A percentile compares a stretch with the other conserved stretches of the same genome.
Evolutionary conservation across 2,888 invertebrate species (phyloP).

Genomic region (Agriopis marginaria): DNA sequence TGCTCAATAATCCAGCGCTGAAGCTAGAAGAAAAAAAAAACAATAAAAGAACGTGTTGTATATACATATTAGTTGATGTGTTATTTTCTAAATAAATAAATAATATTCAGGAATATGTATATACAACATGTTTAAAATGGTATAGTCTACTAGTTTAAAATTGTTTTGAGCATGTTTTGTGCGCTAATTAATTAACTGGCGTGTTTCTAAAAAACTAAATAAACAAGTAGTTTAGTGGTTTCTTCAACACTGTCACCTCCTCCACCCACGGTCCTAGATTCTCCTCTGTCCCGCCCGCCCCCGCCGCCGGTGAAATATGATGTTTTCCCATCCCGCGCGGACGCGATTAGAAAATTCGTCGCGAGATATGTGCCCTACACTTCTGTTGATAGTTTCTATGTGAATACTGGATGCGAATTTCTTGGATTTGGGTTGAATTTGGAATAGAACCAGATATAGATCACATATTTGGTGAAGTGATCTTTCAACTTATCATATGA

Average conservation of each 20-base stretch:
- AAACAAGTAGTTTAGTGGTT: too few relatives aligned
- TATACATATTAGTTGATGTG: too few relatives aligned
- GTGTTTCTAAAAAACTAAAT: too few relatives aligned
- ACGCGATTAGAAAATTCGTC: constrained; percentile 85
- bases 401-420: constrained; percentile 50
- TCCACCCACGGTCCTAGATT: constrained; percentile 20
- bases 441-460: constrained; percentile 23
- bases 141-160: too few relatives aligned
- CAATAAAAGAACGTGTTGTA: too few relatives aligned
- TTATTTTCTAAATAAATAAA: too few relatives aligned
- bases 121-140: too few relatives aligned
- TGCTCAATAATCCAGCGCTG: too few relatives aligned
- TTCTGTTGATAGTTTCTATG: constrained; percentile 67
- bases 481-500: constrained; percentile 12
- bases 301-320: constrained; percentile 82
- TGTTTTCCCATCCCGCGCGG: constrained; percentile 82
- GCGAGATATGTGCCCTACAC: constrained; percentile 60
- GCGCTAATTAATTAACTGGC: too few relatives aligned
- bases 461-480: constrained; percentile 12
- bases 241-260: neutral
- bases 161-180: too few relatives aligned
- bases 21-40: too few relatives aligned
- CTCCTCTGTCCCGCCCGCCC: constrained; percentile 50
- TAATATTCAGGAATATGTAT: too few relatives aligned
- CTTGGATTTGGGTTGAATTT: constrained; percentile 34